Evolutionary conservation across 2,888 invertebrate species (phyloP).

Genomic region (Drosophila yooni): DNA sequence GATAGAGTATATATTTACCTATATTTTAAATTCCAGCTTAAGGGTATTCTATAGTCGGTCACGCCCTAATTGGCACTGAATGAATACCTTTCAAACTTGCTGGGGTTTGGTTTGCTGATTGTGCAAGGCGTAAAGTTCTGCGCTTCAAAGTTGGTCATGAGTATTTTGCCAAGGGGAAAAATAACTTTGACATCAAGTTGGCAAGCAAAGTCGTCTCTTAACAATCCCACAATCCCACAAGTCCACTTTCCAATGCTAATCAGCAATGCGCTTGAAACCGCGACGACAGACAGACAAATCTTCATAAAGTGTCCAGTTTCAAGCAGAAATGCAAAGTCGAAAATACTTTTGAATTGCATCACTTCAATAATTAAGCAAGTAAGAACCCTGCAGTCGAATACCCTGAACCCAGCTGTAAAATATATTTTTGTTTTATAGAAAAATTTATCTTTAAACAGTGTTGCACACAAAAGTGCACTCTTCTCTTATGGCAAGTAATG

Average conservation of each 20-base stretch:
- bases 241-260: constrained; percentile 49
- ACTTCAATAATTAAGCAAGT: constrained; percentile 20
- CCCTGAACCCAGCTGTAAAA: not conserved
- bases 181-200: constrained; percentile 66
- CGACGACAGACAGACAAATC: constrained; percentile 21
- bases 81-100: constrained; percentile 51
- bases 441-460: not conserved
- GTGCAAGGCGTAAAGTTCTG: constrained; percentile 66
- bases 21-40: not conserved
- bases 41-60: constrained; percentile 6
- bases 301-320: constrained; percentile 26
- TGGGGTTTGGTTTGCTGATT: constrained; percentile 57
- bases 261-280: constrained; percentile 31
- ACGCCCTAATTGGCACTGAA: not conserved
- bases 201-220: constrained; percentile 33
- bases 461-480: no score
- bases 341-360: constrained; percentile 17
- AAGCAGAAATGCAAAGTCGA: constrained; percentile 7
- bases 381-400: not conserved
- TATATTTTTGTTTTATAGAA: not conserved
- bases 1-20: not conserved
- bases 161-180: constrained; percentile 69
- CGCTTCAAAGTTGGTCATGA: constrained; percentile 64
- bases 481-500: not conserved
- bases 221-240: constrained; percentile 33